These are phyloP conservation scores for Microctonus brassicae DNA, from an alignment of 2,888 invertebrate species.

Conservation along the genomic window DNA sequence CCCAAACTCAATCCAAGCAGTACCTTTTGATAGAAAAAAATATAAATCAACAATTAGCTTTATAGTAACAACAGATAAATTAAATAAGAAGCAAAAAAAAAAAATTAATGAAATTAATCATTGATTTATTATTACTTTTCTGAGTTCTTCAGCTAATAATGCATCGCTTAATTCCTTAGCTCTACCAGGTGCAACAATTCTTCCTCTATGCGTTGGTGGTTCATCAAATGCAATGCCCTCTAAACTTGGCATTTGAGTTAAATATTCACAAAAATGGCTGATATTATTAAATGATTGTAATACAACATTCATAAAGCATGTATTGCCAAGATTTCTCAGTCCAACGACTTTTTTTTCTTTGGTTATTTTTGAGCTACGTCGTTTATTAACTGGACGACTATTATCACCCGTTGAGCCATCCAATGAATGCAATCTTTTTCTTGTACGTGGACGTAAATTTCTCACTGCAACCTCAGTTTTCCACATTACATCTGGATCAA, in stretches of 20 bases:
- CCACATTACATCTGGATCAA: constrained; percentile 66
- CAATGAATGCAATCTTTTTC: constrained; percentile 75
- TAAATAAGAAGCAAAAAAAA: no score
- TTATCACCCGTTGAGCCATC: constrained; percentile 73
- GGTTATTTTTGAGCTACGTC: constrained; percentile 70
- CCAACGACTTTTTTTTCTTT: constrained; percentile 79
- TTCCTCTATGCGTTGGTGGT: constrained; percentile 63
- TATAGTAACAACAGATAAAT: background rate
- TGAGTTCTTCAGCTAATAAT: constrained; percentile 82
- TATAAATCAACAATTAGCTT: constrained; percentile 28
- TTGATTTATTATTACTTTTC: constrained; percentile 72
- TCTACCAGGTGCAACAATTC: constrained; percentile 73
- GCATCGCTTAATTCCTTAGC: constrained; percentile 79
- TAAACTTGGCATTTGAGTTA: constrained; percentile 82
- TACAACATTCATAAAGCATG: constrained; percentile 90
- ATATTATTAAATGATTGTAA: constrained; percentile 87
- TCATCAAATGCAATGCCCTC: constrained; percentile 71
- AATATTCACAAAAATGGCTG: constrained; percentile 85
- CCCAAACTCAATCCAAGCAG: constrained; percentile 80
- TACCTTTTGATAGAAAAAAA: constrained; percentile 68
- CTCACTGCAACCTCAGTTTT: constrained; percentile 72
- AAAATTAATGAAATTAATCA: no score
- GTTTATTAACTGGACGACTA: constrained; percentile 61
- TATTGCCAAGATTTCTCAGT: constrained; percentile 85
- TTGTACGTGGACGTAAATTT: constrained; percentile 74